Evolutionary conservation across 1,140 invertebrate species (phyloP), one percentile per base, ranked within the genome.

Genomic region (Apocrypta bakeri): DNA sequence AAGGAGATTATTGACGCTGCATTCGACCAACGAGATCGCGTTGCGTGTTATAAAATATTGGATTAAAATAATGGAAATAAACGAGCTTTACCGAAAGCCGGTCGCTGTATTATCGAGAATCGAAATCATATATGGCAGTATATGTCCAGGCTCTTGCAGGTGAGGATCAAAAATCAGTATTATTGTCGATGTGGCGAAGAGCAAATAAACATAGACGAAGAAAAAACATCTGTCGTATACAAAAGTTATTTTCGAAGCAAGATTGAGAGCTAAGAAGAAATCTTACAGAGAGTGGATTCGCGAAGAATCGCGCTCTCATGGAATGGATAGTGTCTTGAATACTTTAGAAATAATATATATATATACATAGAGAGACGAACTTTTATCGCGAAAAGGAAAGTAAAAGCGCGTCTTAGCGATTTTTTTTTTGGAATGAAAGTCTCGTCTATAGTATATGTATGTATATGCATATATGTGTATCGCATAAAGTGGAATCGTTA

Each of bases 271-370:
- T n/a, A n/a, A n/a, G n/a, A n/a, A n/a, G n/a, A n/a, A n/a, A n/a
- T n/a, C n/a, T n/a, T n/a, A n/a, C n/a, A n/a, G n/a, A n/a, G n/a
- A n/a, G n/a, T n/a, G n/a, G n/a, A 72, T 0, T 72, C 27, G 61
- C 25, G 33, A 37, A 37, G 9, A 42, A 42, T 42, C 40, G 40
- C 48, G 48, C 48, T 17, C 48, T 2, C 33, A 9, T 79, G 82
- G 82, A 83, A 83, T 83, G 82, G 48, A 79, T 31, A 14, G 76
- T 73, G 8, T 64, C 25, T 72, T 64, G 6, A 83, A 79, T 74
- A 79, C 63, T 74, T n/a, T 68, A 6, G 37, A 8, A 31, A 69
- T n/a, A 82, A 61, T 25, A 42, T 31, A 40, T 31, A 8, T 31
- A 21, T 31, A 33, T 31, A 31, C 17, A 21, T 31, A 21, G 3